phyloP scores from a whole-genome alignment of 2,797 vertebrate species.

The Gymnoscopelus microlampas region DNA sequence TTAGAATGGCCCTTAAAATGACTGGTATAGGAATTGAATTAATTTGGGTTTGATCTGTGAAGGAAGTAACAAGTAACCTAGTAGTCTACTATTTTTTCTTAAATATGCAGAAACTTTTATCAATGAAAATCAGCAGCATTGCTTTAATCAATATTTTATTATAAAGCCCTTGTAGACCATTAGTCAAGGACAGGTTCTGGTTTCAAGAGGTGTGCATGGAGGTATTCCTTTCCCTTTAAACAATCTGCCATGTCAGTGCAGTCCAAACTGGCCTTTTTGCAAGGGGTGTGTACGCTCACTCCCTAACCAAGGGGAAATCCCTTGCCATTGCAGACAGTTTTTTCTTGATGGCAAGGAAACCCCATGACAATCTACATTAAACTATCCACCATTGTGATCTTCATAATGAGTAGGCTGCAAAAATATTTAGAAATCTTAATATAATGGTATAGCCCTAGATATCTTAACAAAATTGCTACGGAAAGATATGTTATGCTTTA shows the following conservation, averaged over 20 bases:
- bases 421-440: neutral
- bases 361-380: neutral
- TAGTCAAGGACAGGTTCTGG: slow-evolving; percentile 62
- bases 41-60: slow-evolving; percentile 11
- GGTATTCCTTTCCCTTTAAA: slow-evolving; percentile 72
- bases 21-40: no score
- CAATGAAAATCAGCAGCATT: slow-evolving; percentile 6
- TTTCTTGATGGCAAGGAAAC: slow-evolving; percentile 26
- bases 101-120: slow-evolving; percentile 11
- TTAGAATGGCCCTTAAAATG: neutral
- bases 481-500: neutral
- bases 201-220: slow-evolving; percentile 59
- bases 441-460: neutral
- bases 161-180: slow-evolving; percentile 35
- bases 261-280: slow-evolving; percentile 63
- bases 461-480: neutral
- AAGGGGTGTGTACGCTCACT: slow-evolving; percentile 63
- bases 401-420: slow-evolving; percentile 3
- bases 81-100: neutral
- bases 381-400: neutral
- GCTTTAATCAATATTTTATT: slow-evolving; percentile 18
- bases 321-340: slow-evolving; percentile 47
- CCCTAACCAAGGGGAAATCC: slow-evolving; percentile 70
- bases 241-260: slow-evolving; percentile 73
- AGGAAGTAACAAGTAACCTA: slow-evolving; percentile 30